These are phyloP conservation scores for Pyrochroa serraticornis DNA, from an alignment of 2,888 invertebrate genomes.

Conservation along the genomic window DNA sequence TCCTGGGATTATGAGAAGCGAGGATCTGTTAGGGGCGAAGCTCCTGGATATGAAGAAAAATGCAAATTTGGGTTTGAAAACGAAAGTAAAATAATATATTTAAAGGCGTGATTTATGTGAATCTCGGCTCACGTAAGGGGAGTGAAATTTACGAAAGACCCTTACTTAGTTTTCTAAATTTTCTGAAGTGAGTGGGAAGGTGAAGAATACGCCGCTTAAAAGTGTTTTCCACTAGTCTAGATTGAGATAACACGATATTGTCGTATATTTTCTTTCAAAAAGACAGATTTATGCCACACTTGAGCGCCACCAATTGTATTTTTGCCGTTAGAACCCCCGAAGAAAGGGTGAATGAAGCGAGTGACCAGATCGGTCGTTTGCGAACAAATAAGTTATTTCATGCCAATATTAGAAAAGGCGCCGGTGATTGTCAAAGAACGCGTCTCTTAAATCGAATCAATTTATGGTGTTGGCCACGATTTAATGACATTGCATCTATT, in stretches of 20 bases:
- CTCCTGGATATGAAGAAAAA: no score
- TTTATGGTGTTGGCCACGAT: slow-evolving; percentile 3
- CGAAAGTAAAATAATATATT: slow-evolving; percentile 5
- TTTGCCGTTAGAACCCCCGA: not conserved
- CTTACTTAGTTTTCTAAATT: slow-evolving; percentile 7
- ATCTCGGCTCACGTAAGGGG: slow-evolving; percentile 1
- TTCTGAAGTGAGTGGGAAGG: not conserved
- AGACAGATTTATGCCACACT: slow-evolving; percentile 4
- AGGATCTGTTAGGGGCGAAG: no score
- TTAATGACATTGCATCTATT: slow-evolving; percentile 7
- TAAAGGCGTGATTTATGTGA: slow-evolving; percentile 8
- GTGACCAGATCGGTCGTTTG: no score
- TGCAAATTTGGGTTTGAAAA: slow-evolving; percentile 6
- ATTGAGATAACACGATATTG: slow-evolving; percentile 9
- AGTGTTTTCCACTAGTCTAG: slow-evolving; percentile 4
- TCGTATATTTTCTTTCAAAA: slow-evolving; percentile 10
- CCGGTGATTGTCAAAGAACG: not conserved
- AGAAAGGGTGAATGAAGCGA: not conserved
- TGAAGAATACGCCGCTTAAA: slow-evolving; percentile 2
- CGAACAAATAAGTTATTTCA: no score
- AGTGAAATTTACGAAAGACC: slow-evolving; percentile 1
- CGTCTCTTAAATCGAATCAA: not conserved
- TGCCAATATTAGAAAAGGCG: not conserved
- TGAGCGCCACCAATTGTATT: not conserved
- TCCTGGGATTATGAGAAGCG: no score